Evolutionary conservation across 2,888 invertebrate species (phyloP), one percentile per base, ranked within the genome.

Genomic region (Melieria crassipennis): DNA sequence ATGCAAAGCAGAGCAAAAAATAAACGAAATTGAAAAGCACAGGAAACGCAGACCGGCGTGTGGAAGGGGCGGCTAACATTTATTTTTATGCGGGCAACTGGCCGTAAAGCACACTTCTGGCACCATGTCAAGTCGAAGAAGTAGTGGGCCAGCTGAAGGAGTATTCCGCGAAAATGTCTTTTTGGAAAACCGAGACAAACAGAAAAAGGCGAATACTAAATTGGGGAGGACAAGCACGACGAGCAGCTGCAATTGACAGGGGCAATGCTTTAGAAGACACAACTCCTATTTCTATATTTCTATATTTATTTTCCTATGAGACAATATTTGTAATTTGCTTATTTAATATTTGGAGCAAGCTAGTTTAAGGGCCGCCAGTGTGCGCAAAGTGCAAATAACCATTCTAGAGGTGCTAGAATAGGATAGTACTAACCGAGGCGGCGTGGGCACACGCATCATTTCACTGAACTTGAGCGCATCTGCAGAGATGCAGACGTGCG

Each of bases 281-380:
- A 4, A 45, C 13, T 13, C 10, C 5, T 16, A 66, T 66, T 45
- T 16, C 11, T 4, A 46, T 13, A 43, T 60, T 11, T 2, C 11
- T 70, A 46, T 60, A 9, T 60, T 50, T 30, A 5, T 43, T 52
- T 57, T 7, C 46, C 10, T 63, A 69, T 48, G 58, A 58, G 61
- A 46, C 71, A 71, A 67, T 71, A 13, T 62, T 67, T 71, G 66
- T 57, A 71, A 66, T 71, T 71, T 71, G 57, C 66, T 71, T 71
- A 46, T 13, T 61, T 48, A 30, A 52, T 30, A 50, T 50, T 11
- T 3, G 10, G 52, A 50, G n/a, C n/a, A n/a, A 11, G n/a, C 10
- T 50, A 50, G 52, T 50, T 13, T 13, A 11, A 7, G 9, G 5
- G 13, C 58, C 30, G 43, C 4, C 30, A 58, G 9, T 42, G 6